phyloP scores from a whole-genome alignment of 2,888 invertebrate species.

The Platerodrilus igneus region DNA sequence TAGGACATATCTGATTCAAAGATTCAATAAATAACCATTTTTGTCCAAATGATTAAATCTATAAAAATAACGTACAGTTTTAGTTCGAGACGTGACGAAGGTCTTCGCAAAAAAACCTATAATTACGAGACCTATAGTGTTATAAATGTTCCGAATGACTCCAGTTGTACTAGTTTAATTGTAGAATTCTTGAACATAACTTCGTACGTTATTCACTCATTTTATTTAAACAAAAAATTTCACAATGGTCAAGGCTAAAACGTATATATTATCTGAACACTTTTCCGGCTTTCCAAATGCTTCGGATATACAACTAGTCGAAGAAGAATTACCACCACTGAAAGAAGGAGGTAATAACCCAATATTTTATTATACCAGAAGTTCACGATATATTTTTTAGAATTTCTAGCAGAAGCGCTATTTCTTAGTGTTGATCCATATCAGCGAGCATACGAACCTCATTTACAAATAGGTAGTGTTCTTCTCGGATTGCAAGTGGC shows the following conservation, averaged over 20 bases:
- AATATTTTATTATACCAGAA: background rate
- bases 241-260: constrained; percentile 47
- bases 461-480: constrained; percentile 54
- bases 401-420: constrained; percentile 62
- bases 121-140: too few species aligned
- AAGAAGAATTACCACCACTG: constrained; percentile 61
- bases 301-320: constrained; percentile 59
- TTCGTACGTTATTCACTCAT: background rate
- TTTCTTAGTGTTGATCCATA: constrained; percentile 71
- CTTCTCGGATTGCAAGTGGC: constrained; percentile 64
- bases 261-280: constrained; percentile 59
- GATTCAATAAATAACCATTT: too few species aligned
- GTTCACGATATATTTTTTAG: constrained; percentile 44
- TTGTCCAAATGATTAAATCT: too few species aligned
- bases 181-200: too few species aligned
- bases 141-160: too few species aligned
- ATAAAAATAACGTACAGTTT: too few species aligned
- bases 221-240: background rate
- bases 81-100: too few species aligned
- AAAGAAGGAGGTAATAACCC: constrained; percentile 66
- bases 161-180: too few species aligned
- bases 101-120: too few species aligned
- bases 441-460: constrained; percentile 57
- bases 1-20: too few species aligned
- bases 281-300: constrained; percentile 62